phyloP scores from a whole-genome alignment of 2,797 vertebrate genomes.

The Buceros bicornis region DNA sequence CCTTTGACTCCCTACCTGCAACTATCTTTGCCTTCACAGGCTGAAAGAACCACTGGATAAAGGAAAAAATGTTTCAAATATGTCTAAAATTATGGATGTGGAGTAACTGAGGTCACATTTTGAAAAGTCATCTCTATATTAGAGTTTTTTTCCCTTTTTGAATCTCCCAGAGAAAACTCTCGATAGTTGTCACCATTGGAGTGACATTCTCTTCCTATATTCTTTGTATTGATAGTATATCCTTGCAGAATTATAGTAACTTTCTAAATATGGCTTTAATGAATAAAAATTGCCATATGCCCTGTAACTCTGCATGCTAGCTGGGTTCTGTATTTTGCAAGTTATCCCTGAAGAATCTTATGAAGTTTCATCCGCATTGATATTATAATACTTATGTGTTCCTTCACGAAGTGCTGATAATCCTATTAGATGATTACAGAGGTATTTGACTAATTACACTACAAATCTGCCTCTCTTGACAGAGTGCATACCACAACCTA shows the following conservation, averaged over 20 bases:
- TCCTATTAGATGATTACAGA: not conserved
- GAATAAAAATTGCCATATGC: not conserved
- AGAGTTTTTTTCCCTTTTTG: not conserved
- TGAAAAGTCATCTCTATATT: not conserved
- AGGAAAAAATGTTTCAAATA: not conserved
- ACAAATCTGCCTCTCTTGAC: not conserved
- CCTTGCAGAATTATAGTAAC: not conserved
- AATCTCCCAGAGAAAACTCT: not conserved
- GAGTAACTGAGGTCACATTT: not conserved
- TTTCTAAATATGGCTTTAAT: not conserved
- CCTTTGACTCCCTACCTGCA: not conserved
- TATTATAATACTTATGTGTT: not conserved
- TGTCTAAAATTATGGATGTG: not conserved
- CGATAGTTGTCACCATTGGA: not conserved
- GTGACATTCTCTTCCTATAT: not conserved
- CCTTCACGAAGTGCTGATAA: not conserved
- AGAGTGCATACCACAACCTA: not conserved
- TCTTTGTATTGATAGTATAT: not conserved
- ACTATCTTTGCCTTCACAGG: not conserved
- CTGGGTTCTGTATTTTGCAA: not conserved
- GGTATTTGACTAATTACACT: not conserved
- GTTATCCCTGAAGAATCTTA: not conserved
- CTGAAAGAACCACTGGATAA: not conserved
- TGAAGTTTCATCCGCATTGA: not conserved
- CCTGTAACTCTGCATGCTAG: not conserved